Evolutionary conservation across 2,113 vertebrate genomes (phyloP), one percentile per base, ranked within the genome.

Genomic region (Cathartes aura): DNA sequence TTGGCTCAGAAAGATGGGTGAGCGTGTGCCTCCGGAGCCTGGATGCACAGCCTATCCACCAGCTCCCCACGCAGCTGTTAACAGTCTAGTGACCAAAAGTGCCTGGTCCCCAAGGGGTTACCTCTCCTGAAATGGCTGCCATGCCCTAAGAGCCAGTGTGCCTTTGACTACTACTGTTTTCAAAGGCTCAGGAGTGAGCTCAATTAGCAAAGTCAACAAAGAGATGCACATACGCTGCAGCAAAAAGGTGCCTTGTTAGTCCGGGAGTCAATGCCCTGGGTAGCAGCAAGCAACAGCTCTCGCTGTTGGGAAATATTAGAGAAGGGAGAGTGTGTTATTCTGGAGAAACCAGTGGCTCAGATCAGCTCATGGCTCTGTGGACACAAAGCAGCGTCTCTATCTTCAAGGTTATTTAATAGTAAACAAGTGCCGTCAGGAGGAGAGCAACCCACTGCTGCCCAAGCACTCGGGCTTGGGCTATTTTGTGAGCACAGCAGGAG

Each of bases 141-240:
- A 0, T 66, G n/a, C 42, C 87, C 14, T 5, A 48, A 89, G 82
- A 94, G 47, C 67, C 58, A 27, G 62, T 2, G 30, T 58, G 81
- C 73, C 64, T 96, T 64, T 79, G 83, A 94, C 78, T 64, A 23
- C n/a, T 15, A 7, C 71, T 43, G 50, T 60, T 95, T 91, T 86
- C 93, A 94, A 96, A 96, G 84, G 76, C 91, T 85, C 38, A 34
- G 74, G 59, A 87, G 73, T 15, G 84, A 93, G 89, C 87, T 80
- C 67, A 96, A 94, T 96, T 96, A 96, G 81, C 67, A 91, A 95
- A 91, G 90, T 93, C 94, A 97, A 96, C 95, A 96, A 89, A 96
- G 94, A 74, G 74, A 96, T 91, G 94, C 87, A 95, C 96, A 97
- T 94, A 80, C 0, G 2, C 62, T 26, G 24, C 93, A 55, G 96